A percentile compares a stretch with the other conserved stretches of the same genome.
phyloP scores from a whole-genome alignment of 37 sponge, comb jelly and placozoan species.

The Tethya wilhelma region DNA sequence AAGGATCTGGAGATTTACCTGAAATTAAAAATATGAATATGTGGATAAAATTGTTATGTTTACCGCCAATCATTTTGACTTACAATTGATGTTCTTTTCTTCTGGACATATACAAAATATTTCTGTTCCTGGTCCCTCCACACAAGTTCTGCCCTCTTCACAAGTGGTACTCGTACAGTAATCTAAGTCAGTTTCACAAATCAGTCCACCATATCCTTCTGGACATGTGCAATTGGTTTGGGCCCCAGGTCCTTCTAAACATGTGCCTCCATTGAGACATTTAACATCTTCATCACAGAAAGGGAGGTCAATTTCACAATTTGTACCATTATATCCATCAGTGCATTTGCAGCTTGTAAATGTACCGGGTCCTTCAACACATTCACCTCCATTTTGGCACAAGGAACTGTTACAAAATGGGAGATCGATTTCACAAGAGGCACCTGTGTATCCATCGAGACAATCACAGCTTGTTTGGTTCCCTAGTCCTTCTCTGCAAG shows the following conservation, averaged over 20 bases:
- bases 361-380: slow-evolving; percentile 34
- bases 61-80: too few relatives aligned
- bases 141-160: slow-evolving; percentile 32
- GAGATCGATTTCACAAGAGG: slow-evolving; percentile 10
- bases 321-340: slow-evolving; percentile 4
- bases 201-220: slow-evolving; percentile 21
- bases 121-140: not conserved
- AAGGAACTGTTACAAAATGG: slow-evolving; percentile 1
- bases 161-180: slow-evolving; percentile 26
- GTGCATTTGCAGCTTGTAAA: slow-evolving; percentile 44
- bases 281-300: not conserved
- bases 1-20: too few relatives aligned
- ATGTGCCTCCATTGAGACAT: slow-evolving; percentile 64
- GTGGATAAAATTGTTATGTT: too few relatives aligned
- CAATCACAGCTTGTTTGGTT: slow-evolving; percentile 28
- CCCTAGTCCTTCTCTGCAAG: slow-evolving; percentile 39
- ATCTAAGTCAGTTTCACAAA: slow-evolving; percentile 21
- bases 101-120: slow-evolving; percentile 38
- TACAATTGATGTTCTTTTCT: too few relatives aligned
- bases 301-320: slow-evolving; percentile 16
- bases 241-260: slow-evolving; percentile 46
- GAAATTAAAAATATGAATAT: too few relatives aligned
- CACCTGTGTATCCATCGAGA: slow-evolving; percentile 11
- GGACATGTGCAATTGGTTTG: slow-evolving; percentile 30
- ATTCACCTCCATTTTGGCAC: slow-evolving; percentile 61